Conservation (phyloP, 2,113 vertebrate species). For the Dipodomys merriami region DNA sequence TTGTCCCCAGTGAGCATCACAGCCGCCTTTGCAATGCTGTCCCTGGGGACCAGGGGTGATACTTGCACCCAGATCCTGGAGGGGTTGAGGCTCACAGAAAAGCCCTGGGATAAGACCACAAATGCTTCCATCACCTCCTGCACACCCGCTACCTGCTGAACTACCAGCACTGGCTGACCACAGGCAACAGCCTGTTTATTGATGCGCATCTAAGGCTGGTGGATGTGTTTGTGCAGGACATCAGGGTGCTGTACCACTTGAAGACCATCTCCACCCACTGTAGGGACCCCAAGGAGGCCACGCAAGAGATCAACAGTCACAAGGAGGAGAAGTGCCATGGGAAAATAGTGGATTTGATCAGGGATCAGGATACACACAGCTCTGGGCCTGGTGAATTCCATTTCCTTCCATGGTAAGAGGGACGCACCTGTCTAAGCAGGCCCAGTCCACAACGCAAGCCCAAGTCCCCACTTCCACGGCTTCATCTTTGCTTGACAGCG, state of each 20-base stretch:
- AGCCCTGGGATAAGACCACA: background rate
- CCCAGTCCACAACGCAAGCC: too few species aligned
- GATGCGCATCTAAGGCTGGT: background rate
- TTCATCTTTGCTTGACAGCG: too few species aligned
- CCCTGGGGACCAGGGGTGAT: background rate
- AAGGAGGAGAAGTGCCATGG: background rate
- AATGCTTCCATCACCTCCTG: background rate
- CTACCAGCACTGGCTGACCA: background rate
- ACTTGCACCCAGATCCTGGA: background rate
- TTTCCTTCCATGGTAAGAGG: background rate
- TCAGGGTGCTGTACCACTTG: background rate
- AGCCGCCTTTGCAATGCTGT: background rate
- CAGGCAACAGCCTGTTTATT: background rate
- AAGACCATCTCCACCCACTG: background rate
- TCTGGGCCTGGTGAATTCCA: background rate
- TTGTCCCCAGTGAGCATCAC: background rate
- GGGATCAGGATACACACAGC: background rate
- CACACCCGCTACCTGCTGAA: background rate
- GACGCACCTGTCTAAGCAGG: background rate
- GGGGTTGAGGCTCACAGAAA: background rate
- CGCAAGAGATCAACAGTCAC: background rate
- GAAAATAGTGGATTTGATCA: background rate
- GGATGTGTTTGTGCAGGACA: background rate
- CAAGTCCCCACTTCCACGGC: too few species aligned
- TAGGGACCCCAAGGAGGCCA: background rate